Evolutionary conservation across 2,113 vertebrate genomes (phyloP).

Genomic region (Sebastes fasciatus): DNA sequence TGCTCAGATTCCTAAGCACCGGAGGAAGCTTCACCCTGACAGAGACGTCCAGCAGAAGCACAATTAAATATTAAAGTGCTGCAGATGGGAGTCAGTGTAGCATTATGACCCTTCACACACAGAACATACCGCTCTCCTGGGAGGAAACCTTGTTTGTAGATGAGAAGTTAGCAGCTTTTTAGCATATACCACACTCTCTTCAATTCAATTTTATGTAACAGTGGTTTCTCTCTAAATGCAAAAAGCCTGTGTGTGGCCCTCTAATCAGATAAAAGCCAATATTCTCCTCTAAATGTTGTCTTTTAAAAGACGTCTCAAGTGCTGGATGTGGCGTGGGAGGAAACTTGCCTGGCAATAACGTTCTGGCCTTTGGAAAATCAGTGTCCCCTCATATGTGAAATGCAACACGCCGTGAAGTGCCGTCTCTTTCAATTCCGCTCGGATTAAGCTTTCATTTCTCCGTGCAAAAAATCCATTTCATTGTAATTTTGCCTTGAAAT

Average conservation of each 20-base stretch:
- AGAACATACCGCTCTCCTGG: neutral
- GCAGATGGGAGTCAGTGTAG: conserved; percentile 21
- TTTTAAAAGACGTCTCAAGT: neutral
- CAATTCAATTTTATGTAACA: neutral
- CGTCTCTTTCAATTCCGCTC: conserved; percentile 21
- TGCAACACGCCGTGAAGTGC: neutral
- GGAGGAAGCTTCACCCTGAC: neutral
- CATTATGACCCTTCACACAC: conserved; percentile 12
- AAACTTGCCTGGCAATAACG: conserved; percentile 1
- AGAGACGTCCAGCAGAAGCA: neutral
- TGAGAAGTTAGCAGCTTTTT: neutral
- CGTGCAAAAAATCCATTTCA: conserved; percentile 34
- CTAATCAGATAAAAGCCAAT: neutral
- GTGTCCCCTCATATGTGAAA: conserved; percentile 11
- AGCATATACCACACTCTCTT: neutral
- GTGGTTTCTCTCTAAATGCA: neutral
- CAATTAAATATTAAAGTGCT: conserved; percentile 18
- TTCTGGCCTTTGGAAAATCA: conserved; percentile 17
- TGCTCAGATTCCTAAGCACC: neutral
- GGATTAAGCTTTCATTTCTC: conserved; percentile 33
- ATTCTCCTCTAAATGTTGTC: neutral
- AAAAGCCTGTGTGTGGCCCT: neutral
- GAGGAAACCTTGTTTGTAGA: neutral
- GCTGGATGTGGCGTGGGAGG: neutral
- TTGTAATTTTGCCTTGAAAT: neutral